Conservation (phyloP, 2,113 vertebrate species). For the Rhinopomastus cyanomelas region DNA sequence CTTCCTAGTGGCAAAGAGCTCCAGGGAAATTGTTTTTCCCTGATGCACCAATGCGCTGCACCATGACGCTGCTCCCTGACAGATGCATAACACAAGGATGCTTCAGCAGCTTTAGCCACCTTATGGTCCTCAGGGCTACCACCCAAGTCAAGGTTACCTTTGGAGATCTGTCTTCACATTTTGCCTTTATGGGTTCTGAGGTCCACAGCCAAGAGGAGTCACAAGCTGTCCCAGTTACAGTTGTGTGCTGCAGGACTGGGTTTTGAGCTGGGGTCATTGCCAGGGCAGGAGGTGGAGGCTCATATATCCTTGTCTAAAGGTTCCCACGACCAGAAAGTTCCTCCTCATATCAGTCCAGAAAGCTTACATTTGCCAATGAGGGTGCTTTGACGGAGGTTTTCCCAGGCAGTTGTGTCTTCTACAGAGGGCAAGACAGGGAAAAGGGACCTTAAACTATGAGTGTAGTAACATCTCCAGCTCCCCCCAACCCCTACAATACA, state of each 20-base stretch:
- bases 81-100: accelerated
- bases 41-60: neutral
- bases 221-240: neutral
- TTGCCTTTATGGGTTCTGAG: neutral
- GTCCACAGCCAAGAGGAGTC: neutral
- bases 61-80: neutral
- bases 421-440: neutral
- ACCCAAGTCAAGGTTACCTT: neutral
- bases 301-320: neutral
- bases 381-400: neutral
- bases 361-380: neutral
- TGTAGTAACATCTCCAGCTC: neutral
- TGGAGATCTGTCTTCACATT: neutral
- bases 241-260: neutral
- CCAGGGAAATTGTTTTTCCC: accelerated
- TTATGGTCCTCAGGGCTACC: neutral
- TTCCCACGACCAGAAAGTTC: neutral
- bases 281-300: neutral
- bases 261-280: neutral
- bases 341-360: neutral
- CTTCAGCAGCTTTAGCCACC: neutral
- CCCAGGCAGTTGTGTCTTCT: neutral
- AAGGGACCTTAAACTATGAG: neutral
- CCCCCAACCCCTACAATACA: neutral
- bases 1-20: neutral